Base-by-base conservation (phyloP, 2,888 invertebrate genomes). In the Mamestra brassicae region DNA sequence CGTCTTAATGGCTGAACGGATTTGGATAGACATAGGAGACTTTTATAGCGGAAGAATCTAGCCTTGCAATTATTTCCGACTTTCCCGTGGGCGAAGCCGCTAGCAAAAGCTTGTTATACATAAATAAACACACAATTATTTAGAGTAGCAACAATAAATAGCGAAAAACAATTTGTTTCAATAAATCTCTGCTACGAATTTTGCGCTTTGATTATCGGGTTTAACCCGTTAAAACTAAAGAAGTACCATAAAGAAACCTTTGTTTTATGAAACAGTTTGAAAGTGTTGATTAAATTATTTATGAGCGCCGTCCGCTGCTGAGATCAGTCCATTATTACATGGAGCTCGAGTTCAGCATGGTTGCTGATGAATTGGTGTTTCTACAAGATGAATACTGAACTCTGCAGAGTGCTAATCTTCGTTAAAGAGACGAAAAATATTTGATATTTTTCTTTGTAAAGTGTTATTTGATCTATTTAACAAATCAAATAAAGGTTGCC, bases 231-330 rank as follows among this genome's bases (percentile, higher is more conserved):
- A 36, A 84, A 79, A 76, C 55, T 74, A 26, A 74, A 81, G 57
- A 75, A 78, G 36, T 74, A 63, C 58, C 42, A 52, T 79, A 75
- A 78, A 77, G 61, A 74, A 77, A 71, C 65, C 52, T 76, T 76
- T 69, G 74, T 79, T 75, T 78, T 66, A 62, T 67, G 61, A 77
- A 75, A 76, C 68, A 63, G 65, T 87, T 78, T 45, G 57, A 50
- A 83, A 87, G 74, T 72, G 83, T 76, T 85, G 83, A 85, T 87
- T 87, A 80, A 80, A 83, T 85, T 76, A 85, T 85, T 83, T 78
- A 85, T 77, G 87, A 80, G 76, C 62, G 58, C 55, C 68, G 68
- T 75, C 70, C 70, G 74, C 45, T 74, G 47, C 50, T 55, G 42
- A 61, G 47, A 74, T n/a, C 57, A 67, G 71, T 64, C 68, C 72